Evolutionary conservation across 2,888 invertebrate genomes (phyloP).

Genomic region (Nephrotoma guestfalica): DNA sequence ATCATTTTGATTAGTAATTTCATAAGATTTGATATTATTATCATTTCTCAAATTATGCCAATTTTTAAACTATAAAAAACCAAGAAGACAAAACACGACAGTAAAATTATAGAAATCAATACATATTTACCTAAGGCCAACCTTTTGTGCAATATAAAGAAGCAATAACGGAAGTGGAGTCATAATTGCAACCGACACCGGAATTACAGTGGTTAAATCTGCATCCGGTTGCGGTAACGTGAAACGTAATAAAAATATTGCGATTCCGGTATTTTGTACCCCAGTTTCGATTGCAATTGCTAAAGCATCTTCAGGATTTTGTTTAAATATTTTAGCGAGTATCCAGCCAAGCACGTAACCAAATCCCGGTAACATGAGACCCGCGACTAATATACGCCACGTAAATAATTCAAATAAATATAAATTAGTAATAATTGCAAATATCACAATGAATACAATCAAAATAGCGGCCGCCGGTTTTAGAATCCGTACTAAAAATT

Average conservation of each 20-base stretch:
- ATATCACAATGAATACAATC: constrained; percentile 68
- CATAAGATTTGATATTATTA: not conserved
- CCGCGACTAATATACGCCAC: constrained; percentile 68
- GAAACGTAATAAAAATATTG: constrained; percentile 74
- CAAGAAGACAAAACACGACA: not conserved
- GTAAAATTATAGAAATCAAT: not conserved
- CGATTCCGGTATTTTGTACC: constrained; percentile 84
- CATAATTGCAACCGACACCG: constrained; percentile 85
- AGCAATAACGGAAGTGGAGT: constrained; percentile 72
- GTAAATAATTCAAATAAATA: constrained; percentile 80
- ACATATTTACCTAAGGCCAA: constrained; percentile 16
- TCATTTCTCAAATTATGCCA: not conserved
- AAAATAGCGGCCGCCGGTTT: constrained; percentile 71
- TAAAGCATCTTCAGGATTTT: constrained; percentile 51
- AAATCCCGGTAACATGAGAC: constrained; percentile 67
- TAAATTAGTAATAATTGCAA: constrained; percentile 77
- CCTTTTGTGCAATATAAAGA: constrained; percentile 40
- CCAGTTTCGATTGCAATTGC: constrained; percentile 89
- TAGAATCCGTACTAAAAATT: constrained; percentile 59
- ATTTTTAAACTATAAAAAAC: not conserved
- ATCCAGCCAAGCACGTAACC: constrained; percentile 60
- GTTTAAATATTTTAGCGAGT: constrained; percentile 43
- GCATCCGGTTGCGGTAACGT: constrained; percentile 72
- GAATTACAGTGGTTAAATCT: constrained; percentile 80
- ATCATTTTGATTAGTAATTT: not conserved